phyloP scores from a whole-genome alignment of 2,113 vertebrate genomes.

The Orthonyx spaldingii region DNA sequence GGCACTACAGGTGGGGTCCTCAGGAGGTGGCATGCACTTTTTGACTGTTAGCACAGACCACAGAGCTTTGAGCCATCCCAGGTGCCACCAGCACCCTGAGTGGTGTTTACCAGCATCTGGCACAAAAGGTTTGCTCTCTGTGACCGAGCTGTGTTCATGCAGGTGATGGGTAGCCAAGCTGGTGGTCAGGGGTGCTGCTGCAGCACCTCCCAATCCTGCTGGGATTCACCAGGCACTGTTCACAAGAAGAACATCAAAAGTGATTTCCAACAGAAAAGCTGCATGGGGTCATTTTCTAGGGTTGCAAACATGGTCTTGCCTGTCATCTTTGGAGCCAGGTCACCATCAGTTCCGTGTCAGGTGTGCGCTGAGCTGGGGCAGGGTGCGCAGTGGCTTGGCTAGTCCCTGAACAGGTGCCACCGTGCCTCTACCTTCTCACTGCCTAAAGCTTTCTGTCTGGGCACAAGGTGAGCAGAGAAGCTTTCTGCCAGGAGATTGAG shows the following conservation, averaged over 20 bases:
- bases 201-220: not conserved
- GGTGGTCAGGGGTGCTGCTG: rapidly evolving
- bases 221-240: not conserved
- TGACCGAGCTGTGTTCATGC: not conserved
- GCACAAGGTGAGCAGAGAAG: not conserved
- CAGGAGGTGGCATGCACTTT: not conserved
- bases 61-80: not conserved
- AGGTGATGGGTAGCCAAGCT: not conserved
- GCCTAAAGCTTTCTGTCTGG: not conserved
- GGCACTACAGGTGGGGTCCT: not conserved
- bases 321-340: not conserved
- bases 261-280: not conserved
- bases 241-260: not conserved
- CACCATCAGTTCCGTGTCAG: not conserved
- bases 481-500: not conserved
- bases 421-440: not conserved
- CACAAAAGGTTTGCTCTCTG: rapidly evolving
- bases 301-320: not conserved
- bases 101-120: not conserved
- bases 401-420: not conserved
- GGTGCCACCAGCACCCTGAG: not conserved
- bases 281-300: not conserved
- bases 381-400: not conserved
- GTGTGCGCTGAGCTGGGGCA: not conserved
- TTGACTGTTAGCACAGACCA: rapidly evolving